These are phyloP conservation scores for Podotricha telesiphe DNA, from an alignment of 2,888 invertebrate genomes.

Conservation along the genomic window DNA sequence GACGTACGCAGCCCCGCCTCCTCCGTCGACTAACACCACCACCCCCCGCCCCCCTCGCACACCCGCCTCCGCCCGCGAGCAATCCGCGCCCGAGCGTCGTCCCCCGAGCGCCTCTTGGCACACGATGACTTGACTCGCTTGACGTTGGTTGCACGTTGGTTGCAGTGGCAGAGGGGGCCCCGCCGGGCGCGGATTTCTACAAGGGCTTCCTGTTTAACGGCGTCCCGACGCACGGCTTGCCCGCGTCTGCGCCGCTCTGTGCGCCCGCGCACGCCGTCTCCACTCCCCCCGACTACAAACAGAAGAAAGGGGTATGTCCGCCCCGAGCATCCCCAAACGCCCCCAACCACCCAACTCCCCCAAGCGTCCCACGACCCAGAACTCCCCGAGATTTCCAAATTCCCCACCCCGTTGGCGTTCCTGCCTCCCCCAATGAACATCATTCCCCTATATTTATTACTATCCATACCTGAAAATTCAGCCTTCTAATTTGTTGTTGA, in stretches of 20 bases:
- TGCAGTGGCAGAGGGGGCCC: constrained; percentile 92
- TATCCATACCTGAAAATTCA: not conserved
- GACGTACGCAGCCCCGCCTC: constrained; percentile 54
- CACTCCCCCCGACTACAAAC: constrained; percentile 73
- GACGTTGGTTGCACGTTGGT: constrained; percentile 66
- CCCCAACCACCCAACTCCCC: constrained; percentile 30
- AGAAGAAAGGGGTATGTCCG: constrained; percentile 81
- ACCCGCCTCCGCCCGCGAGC: constrained; percentile 53
- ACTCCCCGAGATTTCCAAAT: not conserved
- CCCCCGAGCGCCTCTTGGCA: constrained; percentile 53
- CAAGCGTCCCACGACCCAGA: not conserved
- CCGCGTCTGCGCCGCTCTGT: constrained; percentile 55
- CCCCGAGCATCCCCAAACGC: constrained; percentile 46
- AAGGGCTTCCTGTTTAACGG: constrained; percentile 92
- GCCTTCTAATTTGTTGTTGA: not conserved
- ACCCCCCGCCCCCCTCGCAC: constrained; percentile 51
- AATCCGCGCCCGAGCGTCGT: constrained; percentile 71
- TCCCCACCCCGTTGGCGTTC: no score
- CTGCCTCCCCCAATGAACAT: not conserved
- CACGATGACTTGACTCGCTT: constrained; percentile 52
- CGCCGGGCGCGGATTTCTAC: constrained; percentile 93
- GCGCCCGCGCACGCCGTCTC: constrained; percentile 56
- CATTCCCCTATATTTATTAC: not conserved
- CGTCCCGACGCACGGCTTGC: constrained; percentile 68
- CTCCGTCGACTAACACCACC: constrained; percentile 48